Conservation (phyloP, 2,113 vertebrate genomes). For the Chlorodrepanis virens region DNA sequence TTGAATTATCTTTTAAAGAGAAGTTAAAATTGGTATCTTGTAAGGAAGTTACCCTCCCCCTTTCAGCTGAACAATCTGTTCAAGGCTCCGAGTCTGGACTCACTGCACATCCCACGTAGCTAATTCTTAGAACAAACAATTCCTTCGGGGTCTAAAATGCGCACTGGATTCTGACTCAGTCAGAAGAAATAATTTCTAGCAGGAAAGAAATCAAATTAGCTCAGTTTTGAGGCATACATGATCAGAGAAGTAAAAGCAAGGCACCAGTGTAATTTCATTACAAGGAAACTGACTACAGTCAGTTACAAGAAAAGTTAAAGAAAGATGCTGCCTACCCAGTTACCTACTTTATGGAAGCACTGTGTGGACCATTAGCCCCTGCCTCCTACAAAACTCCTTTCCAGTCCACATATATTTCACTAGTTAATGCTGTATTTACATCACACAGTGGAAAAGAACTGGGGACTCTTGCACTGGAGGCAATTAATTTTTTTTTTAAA, state of each 20-base stretch:
- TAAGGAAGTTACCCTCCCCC: not conserved
- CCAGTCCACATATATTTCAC: not conserved
- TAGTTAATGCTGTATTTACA: not conserved
- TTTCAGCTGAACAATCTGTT: not conserved
- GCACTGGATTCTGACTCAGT: not conserved
- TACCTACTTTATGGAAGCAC: not conserved
- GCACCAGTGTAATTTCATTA: not conserved
- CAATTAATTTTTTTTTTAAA: not conserved
- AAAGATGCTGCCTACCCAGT: not conserved
- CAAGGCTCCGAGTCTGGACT: not conserved
- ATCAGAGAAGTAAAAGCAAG: not conserved
- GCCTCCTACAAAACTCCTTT: not conserved
- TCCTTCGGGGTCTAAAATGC: not conserved
- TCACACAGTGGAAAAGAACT: not conserved
- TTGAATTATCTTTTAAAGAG: not conserved
- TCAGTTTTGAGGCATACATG: not conserved
- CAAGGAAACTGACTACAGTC: not conserved
- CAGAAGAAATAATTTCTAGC: not conserved
- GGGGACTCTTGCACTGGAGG: not conserved
- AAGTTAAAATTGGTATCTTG: not conserved
- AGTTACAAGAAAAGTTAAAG: not conserved
- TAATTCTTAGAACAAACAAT: not conserved
- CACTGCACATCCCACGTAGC: not conserved
- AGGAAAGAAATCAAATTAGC: not conserved
- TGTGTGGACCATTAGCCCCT: rapidly evolving